These are phyloP conservation scores for Sussaba pulchella DNA, from an alignment of 2,888 invertebrate species.

Conservation along the genomic window DNA sequence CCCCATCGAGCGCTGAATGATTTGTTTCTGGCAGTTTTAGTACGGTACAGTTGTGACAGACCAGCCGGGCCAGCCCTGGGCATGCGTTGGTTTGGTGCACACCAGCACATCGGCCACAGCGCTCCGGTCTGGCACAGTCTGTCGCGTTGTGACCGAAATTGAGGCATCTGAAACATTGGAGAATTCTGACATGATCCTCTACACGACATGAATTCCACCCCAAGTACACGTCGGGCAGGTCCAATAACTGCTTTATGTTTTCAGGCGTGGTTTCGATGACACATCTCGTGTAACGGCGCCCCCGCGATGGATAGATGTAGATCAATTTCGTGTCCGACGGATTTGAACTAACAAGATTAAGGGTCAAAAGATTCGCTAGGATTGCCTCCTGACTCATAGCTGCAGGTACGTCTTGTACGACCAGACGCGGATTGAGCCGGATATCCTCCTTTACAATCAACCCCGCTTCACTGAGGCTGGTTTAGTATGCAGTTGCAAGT, in stretches of 20 bases:
- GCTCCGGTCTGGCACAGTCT: background rate
- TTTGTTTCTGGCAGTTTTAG: background rate
- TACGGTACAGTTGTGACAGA: background rate
- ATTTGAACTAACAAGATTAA: background rate
- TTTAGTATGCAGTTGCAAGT: no score
- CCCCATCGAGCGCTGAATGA: background rate
- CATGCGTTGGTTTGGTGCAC: background rate
- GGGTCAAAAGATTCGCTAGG: background rate
- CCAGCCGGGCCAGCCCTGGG: background rate
- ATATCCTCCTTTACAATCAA: background rate
- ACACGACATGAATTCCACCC: background rate
- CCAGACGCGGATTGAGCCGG: background rate
- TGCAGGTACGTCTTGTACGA: background rate
- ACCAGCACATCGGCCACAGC: background rate
- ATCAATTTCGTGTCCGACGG: background rate
- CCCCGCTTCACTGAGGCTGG: background rate
- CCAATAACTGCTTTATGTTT: constrained; percentile 1
- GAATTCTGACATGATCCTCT: background rate
- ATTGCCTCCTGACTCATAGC: background rate
- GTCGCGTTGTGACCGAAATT: background rate
- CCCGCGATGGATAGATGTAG: constrained; percentile 7
- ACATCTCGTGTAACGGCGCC: background rate
- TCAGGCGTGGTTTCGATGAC: constrained; percentile 11
- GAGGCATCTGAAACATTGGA: background rate
- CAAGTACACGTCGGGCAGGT: background rate